Evolutionary conservation across 2,797 vertebrate species (phyloP), one percentile per base, ranked within the genome.

Genomic region (Takifugu ocellatus): DNA sequence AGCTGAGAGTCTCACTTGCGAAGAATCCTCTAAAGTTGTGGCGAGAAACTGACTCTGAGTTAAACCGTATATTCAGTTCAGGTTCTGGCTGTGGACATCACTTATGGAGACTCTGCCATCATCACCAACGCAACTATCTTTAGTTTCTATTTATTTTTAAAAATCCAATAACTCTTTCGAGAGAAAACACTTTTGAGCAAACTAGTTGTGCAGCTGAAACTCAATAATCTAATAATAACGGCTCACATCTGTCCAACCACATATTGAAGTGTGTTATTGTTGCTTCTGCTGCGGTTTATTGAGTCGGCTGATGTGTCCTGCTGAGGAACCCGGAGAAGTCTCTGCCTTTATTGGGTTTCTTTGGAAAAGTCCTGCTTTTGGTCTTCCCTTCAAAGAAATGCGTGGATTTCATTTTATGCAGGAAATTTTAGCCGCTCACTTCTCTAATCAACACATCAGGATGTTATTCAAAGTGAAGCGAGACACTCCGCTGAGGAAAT

Each of bases 361-460:
- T 7, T 68, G 57, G 39, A 62, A 67, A n/a, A 54, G 29, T 14
- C 42, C 48, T 52, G 54, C 68, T 71, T 21, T 72, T 73, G 66
- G 72, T 78, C 68, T 70, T 72, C 63, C 68, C 82, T 78, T 84
- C 75, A 87, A 83, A 39, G 36, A 39, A 39, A 39, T 14, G 36
- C 5, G 12, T 14, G 3, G 68, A 46, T 72, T 71, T 70, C 73
- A 66, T 83, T 80, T 81, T 57, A 70, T 57, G 61, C 51, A 49
- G 56, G 49, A 75, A 51, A 24, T 68, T 70, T 73, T 54, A 59
- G 68, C 71, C 74, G 74, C 55, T 77, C 0, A 44, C 57, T 75
- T 44, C 44, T 66, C 46, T 79, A 84, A 88, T 90, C 84, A 90
- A 64, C 75, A 57, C 67, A 69, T 78, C 33, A 51, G 54, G 63